Percentiles rank a stretch among this genome's conserved stretches.
Conservation (phyloP, 2,113 vertebrate genomes). For the Pogona vitticeps region DNA sequence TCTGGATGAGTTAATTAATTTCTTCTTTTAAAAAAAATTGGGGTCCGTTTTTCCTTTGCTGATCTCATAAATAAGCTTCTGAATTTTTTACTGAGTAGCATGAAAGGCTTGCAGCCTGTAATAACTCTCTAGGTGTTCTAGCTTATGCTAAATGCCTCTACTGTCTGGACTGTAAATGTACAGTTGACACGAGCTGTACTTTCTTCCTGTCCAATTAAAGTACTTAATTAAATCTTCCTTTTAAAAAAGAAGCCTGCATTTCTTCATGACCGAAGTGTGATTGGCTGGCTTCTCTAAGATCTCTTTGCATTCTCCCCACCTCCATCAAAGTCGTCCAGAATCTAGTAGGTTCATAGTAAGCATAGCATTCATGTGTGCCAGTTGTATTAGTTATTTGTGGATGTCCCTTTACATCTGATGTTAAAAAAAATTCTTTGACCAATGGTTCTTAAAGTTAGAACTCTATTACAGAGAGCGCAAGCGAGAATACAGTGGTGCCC, state of each 20-base stretch:
- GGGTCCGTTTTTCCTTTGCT: neutral
- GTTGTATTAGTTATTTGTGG: no score
- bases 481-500: no score
- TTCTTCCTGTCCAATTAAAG: conserved; percentile 51
- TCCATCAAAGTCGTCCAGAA: conserved; percentile 23
- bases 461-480: neutral
- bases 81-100: neutral
- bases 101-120: neutral
- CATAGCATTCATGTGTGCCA: conserved; percentile 51
- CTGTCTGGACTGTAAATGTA: conserved; percentile 20
- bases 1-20: neutral
- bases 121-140: conserved; percentile 39
- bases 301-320: conserved; percentile 26
- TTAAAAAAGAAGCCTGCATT: conserved; percentile 35
- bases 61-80: conserved; percentile 37
- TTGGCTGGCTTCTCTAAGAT: conserved; percentile 31
- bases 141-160: conserved; percentile 30
- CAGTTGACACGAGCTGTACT: conserved; percentile 45
- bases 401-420: no score
- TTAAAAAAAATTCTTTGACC: neutral
- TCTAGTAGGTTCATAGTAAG: conserved; percentile 42
- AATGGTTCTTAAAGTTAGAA: neutral
- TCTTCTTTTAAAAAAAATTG: conserved; percentile 21
- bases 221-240: conserved; percentile 58
- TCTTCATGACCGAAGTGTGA: conserved; percentile 17